Percentiles rank a stretch among this genome's conserved stretches.
phyloP scores from a whole-genome alignment of 2,888 invertebrate genomes.

The Drosophila leonis region DNA sequence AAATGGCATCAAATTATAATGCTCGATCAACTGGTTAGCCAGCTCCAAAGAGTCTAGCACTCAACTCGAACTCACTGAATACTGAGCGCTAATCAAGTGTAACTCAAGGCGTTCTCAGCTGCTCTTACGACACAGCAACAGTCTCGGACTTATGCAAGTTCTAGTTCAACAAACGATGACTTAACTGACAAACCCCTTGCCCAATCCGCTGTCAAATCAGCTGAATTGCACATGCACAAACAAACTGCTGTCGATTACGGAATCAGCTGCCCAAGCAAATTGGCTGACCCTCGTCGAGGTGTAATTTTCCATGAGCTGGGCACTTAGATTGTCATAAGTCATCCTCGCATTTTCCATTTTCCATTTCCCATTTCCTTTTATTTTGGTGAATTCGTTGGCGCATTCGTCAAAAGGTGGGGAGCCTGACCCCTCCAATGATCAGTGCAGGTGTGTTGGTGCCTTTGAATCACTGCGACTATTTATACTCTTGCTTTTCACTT shows the following conservation, averaged over 20 bases:
- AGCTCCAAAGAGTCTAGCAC: conserved; percentile 13
- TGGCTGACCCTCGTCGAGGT: conserved; percentile 26
- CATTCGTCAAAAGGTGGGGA: conserved; percentile 51
- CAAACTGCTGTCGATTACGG: conserved; percentile 36
- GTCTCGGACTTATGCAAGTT: conserved; percentile 24
- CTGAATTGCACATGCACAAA: conserved; percentile 12
- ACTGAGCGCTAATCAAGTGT: conserved; percentile 1
- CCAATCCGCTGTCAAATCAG: neutral
- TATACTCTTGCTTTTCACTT: conserved; percentile 74
- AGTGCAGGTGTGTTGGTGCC: conserved; percentile 65
- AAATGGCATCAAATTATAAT: conserved; percentile 28
- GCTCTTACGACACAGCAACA: conserved; percentile 7
- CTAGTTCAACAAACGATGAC: conserved; percentile 31
- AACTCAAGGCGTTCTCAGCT: neutral
- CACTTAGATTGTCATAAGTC: conserved; percentile 12
- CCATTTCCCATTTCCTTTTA: conserved; percentile 34
- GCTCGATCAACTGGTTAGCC: conserved; percentile 36
- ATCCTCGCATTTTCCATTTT: neutral
- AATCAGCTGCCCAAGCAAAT: conserved; percentile 45
- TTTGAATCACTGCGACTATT: conserved; percentile 77
- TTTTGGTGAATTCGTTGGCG: conserved; percentile 18
- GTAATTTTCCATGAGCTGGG: conserved; percentile 55
- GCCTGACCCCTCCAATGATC: conserved; percentile 46
- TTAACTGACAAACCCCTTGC: conserved; percentile 6
- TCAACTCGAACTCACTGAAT: neutral